phyloP scores from a whole-genome alignment of 1,140 invertebrate genomes.

The Hypothenemus hampei region DNA sequence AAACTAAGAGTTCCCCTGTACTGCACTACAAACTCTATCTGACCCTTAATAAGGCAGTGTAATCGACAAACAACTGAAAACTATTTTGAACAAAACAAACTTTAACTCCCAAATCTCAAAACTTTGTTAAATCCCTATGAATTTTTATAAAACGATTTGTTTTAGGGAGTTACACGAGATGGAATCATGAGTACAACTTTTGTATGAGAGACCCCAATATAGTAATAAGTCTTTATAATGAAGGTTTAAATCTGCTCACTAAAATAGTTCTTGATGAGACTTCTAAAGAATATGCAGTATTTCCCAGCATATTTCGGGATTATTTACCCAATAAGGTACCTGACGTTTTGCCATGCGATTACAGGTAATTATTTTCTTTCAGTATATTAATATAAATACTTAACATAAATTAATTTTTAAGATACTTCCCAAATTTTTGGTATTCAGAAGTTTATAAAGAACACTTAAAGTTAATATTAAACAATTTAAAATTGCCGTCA shows the following conservation, averaged over 20 bases:
- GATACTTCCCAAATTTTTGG: conserved; percentile 53
- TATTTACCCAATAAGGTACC: conserved; percentile 43
- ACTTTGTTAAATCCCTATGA: too few species aligned
- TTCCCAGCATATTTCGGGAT: conserved; percentile 50
- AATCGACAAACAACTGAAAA: too few species aligned
- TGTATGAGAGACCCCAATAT: conserved; percentile 54
- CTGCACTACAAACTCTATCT: too few species aligned
- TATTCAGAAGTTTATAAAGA: conserved; percentile 36
- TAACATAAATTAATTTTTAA: conserved; percentile 9
- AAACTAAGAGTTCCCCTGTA: too few species aligned
- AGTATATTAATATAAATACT: conserved; percentile 46
- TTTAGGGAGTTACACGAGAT: conserved; percentile 46
- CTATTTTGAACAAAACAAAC: too few species aligned
- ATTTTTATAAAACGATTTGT: not conserved
- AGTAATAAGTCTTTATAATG: conserved; percentile 60
- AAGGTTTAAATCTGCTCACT: conserved; percentile 56
- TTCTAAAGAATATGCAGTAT: conserved; percentile 45
- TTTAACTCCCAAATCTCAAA: too few species aligned
- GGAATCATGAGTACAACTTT: conserved; percentile 47
- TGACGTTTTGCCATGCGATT: conserved; percentile 46
- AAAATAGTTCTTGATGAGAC: conserved; percentile 55
- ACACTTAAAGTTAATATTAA: conserved; percentile 27
- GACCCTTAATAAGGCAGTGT: too few species aligned
- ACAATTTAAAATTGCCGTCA: conserved; percentile 34
- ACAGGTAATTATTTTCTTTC: conserved; percentile 40